Evolutionary conservation across 2,113 vertebrate species (phyloP), one percentile per base, ranked within the genome.

Genomic region (Gavia stellata): DNA sequence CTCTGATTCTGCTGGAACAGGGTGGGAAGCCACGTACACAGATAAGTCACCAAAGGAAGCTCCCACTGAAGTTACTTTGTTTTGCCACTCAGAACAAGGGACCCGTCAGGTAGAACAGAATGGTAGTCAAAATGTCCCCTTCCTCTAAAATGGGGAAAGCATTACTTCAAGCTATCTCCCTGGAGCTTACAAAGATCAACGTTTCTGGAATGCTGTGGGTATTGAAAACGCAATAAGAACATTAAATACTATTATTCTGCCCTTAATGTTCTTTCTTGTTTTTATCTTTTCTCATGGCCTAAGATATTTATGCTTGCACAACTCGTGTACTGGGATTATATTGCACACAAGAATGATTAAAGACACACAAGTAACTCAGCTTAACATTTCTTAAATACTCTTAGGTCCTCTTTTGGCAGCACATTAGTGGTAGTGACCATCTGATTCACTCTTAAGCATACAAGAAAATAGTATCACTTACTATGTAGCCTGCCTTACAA

Each of bases 11-110:
- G 62, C 62, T 61, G n/a, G 17, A 38, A 59, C 11, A n/a, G 20
- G 3, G 25, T 24, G 26, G n/a, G 16, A 87, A 84, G 61, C 26
- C 73, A 28, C 0, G 0, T 36, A 65, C 0, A 0, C 45, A 66
- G 25, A 18, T 29, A 34, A 29, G 14, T 17, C 75, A 29, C 58
- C 47, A 70, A 61, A 78, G 47, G 26, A 61, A 81, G 56, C 29
- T 53, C 56, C 28, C 17, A 7, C 19, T 20, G 40, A 49, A 66
- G 40, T n/a, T 18, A 14, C 26, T 63, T 73, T 17, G 38, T 26
- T 89, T 52, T 77, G n/a, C 52, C 79, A 49, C 59, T 82, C 53
- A 78, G 47, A 56, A 33, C 47, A 86, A 72, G 34, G 36, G 71
- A 72, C 26, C 6, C 18, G 78, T 29, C n/a, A 73, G 21, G 59